Evolutionary conservation across 2,797 vertebrate species (phyloP), one percentile per base, ranked within the genome.

Genomic region (Ambastaia sidthimunki): DNA sequence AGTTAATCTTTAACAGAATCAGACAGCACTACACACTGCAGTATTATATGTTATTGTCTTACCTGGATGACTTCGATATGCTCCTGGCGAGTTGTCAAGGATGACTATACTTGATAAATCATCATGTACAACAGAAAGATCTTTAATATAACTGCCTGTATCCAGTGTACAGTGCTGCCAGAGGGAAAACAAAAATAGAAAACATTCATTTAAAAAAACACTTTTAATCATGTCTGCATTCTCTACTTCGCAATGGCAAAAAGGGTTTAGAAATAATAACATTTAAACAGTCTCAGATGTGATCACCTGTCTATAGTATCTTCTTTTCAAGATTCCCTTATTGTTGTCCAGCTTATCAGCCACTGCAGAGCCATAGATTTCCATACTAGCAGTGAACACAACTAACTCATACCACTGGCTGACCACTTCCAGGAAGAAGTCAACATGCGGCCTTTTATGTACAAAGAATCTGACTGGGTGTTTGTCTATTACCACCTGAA

Each of bases 361-460:
- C 86, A 95, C 94, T 15, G 94, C 93, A 28, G 92, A 94, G 48
- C 94, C 94, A 0, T 95, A 95, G 70, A 95, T 94, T 88, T 95
- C 94, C 94, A 94, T 95, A 84, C 94, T 95, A 81, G 94, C 94
- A 41, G 94, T 95, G 86, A 95, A 95, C 7, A 95, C 94, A 28
- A 95, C 94, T 4, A 95, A 88, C 82, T 95, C 94, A 28, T 94
- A 95, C 94, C 94, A 95, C 82, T 94, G 94, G 90, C 94, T 95
- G 79, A 95, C 93, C 90, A 94, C 94, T 91, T 95, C 94, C 81
- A 95, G 88, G 90, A 95, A 95, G 87, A 95, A 95, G 87, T 95
- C 94, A 67, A 95, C 94, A 52, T 95, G 94, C 3, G 94, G 94
- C 80, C 94, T 89, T 89, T 95, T 95, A 90, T 94, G 93, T 87